Conservation (phyloP, 2,113 vertebrate genomes). For the Phalacrocorax carbo region DNA sequence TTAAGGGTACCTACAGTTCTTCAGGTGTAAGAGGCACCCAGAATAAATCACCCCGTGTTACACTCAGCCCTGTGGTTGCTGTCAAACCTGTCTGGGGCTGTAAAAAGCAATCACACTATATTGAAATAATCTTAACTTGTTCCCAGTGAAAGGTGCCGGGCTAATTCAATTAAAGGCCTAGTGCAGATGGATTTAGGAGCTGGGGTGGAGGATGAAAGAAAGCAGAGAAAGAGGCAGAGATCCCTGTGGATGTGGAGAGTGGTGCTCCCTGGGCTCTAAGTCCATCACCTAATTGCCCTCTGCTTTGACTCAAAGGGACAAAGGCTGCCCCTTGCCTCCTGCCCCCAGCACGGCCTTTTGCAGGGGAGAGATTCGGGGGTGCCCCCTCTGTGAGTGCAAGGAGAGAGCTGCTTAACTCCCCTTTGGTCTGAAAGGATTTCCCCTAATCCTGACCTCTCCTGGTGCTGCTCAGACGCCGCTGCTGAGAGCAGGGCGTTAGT, state of each 20-base stretch:
- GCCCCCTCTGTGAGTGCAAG: not conserved
- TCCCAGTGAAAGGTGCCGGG: slow-evolving; percentile 16
- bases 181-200: slow-evolving; percentile 23
- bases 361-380: not conserved
- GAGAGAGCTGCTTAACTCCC: slow-evolving; percentile 26
- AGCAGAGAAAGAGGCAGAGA: not conserved
- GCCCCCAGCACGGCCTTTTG: slow-evolving; percentile 22
- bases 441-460: slow-evolving; percentile 67
- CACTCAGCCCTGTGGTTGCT: not conserved
- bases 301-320: not conserved
- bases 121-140: not conserved
- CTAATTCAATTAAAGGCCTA: slow-evolving; percentile 57
- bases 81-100: not conserved
- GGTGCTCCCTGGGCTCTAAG: not conserved
- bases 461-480: slow-evolving; percentile 14
- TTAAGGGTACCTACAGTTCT: not conserved
- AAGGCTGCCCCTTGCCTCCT: slow-evolving; percentile 39
- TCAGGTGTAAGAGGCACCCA: not conserved
- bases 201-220: not conserved
- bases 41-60: not conserved
- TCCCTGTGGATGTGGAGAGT: not conserved
- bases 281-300: slow-evolving; percentile 52
- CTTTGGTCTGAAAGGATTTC: slow-evolving; percentile 69
- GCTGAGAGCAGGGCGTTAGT: not conserved
- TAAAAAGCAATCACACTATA: not conserved